phyloP scores from a whole-genome alignment of 2,888 invertebrate genomes.

The Lymantria monacha region DNA sequence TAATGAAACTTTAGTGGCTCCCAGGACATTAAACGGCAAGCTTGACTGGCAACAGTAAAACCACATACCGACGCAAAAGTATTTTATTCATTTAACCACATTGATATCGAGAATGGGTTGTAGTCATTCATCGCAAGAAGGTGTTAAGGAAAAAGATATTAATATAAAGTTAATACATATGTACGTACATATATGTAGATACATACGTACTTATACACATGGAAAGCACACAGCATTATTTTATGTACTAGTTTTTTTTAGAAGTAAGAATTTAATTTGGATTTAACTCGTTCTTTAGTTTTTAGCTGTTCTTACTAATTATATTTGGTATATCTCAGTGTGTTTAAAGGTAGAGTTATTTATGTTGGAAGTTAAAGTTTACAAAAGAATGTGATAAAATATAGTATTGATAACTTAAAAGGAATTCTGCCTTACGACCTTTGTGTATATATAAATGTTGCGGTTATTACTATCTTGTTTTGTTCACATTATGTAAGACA shows the following conservation, averaged over 20 bases:
- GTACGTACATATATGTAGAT: too few relatives aligned
- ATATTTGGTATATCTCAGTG: not conserved
- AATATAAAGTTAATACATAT: not conserved
- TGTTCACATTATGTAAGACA: constrained; percentile 75
- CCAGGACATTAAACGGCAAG: constrained; percentile 39
- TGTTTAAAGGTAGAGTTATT: not conserved
- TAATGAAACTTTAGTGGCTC: constrained; percentile 55
- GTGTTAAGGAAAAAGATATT: not conserved
- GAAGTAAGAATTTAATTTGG: too few relatives aligned
- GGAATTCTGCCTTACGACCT: constrained; percentile 56
- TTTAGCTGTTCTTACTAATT: too few relatives aligned
- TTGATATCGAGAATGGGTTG: not conserved
- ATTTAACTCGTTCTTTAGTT: too few relatives aligned
- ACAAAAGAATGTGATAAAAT: not conserved
- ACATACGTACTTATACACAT: not conserved
- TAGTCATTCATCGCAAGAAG: constrained; percentile 41
- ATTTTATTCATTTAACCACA: constrained; percentile 44
- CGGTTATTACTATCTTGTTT: constrained; percentile 73
- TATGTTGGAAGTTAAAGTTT: too few relatives aligned
- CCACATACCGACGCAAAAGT: constrained; percentile 54
- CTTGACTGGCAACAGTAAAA: constrained; percentile 44
- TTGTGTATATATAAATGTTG: constrained; percentile 69
- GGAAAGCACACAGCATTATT: too few relatives aligned
- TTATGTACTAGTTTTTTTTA: too few relatives aligned
- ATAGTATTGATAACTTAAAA: constrained; percentile 27